Evolutionary conservation across 2,113 vertebrate genomes (phyloP).

Genomic region (Pionites leucogaster): DNA sequence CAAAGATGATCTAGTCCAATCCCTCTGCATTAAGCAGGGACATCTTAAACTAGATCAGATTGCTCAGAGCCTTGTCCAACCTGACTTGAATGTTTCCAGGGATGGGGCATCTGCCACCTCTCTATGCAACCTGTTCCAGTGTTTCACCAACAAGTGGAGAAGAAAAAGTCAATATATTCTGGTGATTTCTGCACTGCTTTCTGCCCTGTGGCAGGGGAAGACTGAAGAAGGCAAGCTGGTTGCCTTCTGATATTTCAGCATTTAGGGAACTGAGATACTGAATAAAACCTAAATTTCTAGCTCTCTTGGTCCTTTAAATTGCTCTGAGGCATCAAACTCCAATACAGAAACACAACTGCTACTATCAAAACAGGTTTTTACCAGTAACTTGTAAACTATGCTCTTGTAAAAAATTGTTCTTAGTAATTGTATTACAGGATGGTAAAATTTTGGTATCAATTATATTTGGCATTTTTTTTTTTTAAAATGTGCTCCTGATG

Average conservation of each 20-base stretch:
- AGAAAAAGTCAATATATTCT: background rate
- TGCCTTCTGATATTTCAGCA: background rate
- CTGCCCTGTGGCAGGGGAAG: fast-evolving
- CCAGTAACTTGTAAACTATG: background rate
- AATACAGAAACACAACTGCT: background rate
- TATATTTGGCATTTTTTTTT: background rate
- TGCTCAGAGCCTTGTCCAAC: background rate
- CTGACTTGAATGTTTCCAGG: background rate
- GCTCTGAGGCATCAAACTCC: background rate
- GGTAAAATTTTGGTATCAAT: background rate
- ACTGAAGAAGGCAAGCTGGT: background rate
- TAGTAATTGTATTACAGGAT: background rate
- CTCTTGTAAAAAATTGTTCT: background rate
- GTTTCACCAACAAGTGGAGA: background rate
- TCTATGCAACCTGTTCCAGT: background rate
- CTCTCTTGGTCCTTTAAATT: background rate
- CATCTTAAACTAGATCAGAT: background rate
- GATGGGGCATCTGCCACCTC: background rate
- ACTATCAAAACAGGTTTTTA: background rate
- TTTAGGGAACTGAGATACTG: background rate
- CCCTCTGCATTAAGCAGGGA: background rate
- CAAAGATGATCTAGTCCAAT: background rate
- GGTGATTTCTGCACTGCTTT: background rate
- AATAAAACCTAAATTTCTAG: background rate
- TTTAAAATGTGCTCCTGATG: background rate